phyloP scores from a whole-genome alignment of 2,797 vertebrate species.

The Acropternis orthonyx region DNA sequence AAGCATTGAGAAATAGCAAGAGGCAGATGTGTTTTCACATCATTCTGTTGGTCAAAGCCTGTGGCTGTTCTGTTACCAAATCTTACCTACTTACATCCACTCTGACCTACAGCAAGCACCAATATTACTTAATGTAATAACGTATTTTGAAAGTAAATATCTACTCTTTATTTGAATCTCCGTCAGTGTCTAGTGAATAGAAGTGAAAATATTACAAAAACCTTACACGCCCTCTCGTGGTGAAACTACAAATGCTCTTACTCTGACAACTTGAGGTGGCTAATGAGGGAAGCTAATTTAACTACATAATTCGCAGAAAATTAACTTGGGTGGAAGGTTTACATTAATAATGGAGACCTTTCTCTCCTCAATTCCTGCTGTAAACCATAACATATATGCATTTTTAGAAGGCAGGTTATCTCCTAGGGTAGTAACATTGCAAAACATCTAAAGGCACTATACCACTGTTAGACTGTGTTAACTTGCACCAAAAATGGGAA shows the following conservation, averaged over 20 bases:
- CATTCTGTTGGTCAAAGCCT: not conserved
- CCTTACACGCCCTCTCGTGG: conserved; percentile 71
- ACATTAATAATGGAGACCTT: not conserved
- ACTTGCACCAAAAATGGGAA: not conserved
- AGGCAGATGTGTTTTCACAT: not conserved
- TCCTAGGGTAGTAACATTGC: not conserved
- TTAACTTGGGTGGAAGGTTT: not conserved
- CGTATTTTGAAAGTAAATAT: not conserved
- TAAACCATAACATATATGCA: not conserved
- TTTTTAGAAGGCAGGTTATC: not conserved
- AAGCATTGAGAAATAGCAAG: not conserved
- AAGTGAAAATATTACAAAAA: conserved; percentile 37
- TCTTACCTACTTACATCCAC: not conserved
- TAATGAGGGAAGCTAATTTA: not conserved
- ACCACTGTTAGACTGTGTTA: not conserved
- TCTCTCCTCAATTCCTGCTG: not conserved
- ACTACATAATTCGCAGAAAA: not conserved
- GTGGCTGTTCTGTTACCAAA: not conserved
- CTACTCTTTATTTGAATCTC: not conserved
- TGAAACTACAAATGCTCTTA: not conserved
- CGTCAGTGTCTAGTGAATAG: not conserved
- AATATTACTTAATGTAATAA: not conserved
- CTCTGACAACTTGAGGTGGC: not conserved
- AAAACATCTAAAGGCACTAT: not conserved
- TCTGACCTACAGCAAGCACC: not conserved